A percentile compares a stretch with the other conserved stretches of the same genome.
Evolutionary conservation across 2,113 vertebrate species (phyloP).

Genomic region (Osmerus mordax): DNA sequence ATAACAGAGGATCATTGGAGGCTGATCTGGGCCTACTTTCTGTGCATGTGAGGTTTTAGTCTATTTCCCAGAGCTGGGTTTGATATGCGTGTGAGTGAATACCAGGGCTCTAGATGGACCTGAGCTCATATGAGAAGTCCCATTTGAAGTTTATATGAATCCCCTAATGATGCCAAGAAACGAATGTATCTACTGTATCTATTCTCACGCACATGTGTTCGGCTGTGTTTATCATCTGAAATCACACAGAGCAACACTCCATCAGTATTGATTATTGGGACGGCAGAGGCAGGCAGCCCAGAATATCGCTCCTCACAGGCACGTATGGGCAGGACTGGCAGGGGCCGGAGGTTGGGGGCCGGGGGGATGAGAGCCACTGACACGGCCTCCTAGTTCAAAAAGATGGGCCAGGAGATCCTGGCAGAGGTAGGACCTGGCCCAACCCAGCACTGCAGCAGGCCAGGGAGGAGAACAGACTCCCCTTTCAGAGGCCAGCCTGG

Average conservation of each 20-base stretch:
- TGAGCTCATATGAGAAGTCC: slow-evolving; percentile 31
- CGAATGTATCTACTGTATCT: no score
- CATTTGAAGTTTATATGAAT: background rate
- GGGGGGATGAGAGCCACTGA: slow-evolving; percentile 55
- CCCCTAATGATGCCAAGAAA: background rate
- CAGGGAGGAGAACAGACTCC: slow-evolving; percentile 52
- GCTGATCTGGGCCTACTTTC: no score
- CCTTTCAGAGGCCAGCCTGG: slow-evolving; percentile 59
- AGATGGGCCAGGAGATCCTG: slow-evolving; percentile 61
- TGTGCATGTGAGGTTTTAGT: no score
- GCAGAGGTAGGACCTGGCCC: slow-evolving; percentile 10
- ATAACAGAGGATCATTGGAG: slow-evolving; percentile 41
- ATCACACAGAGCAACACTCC: background rate
- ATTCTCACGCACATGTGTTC: no score
- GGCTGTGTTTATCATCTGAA: no score
- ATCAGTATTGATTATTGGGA: background rate
- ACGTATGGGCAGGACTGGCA: slow-evolving; percentile 46
- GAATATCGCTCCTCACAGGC: slow-evolving; percentile 60
- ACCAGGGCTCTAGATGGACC: background rate
- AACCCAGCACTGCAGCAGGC: background rate
- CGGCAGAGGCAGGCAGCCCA: slow-evolving; percentile 2
- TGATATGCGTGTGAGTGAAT: slow-evolving; percentile 49
- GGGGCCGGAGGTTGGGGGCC: slow-evolving; percentile 9
- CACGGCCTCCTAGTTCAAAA: slow-evolving; percentile 63
- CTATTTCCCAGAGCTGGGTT: slow-evolving; percentile 15